Conservation (phyloP, 2,113 vertebrate genomes). For the Xyrauchen texanus region DNA sequence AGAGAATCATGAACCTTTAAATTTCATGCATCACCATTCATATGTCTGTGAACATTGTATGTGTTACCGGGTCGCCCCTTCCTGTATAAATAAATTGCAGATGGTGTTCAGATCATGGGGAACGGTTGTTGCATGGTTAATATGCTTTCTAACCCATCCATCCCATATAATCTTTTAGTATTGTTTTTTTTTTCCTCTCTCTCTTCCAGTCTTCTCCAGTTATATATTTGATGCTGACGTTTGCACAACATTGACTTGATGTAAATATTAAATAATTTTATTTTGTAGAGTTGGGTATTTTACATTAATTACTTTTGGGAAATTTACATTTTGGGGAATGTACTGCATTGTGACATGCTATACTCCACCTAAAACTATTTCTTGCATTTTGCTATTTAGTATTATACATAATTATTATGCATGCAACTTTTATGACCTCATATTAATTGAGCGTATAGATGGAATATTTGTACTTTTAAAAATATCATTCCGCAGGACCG, state of each 20-base stretch:
- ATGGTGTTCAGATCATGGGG: slow-evolving; percentile 41
- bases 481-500: too few relatives aligned
- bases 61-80: slow-evolving; percentile 25
- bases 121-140: slow-evolving; percentile 19
- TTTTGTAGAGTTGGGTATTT: too few relatives aligned
- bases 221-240: not conserved
- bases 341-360: too few relatives aligned
- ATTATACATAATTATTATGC: too few relatives aligned
- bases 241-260: not conserved
- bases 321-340: too few relatives aligned
- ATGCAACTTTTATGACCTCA: too few relatives aligned
- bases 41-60: slow-evolving; percentile 47
- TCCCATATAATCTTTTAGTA: not conserved
- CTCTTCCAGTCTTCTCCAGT: not conserved
- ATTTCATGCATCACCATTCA: slow-evolving; percentile 55
- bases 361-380: too few relatives aligned
- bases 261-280: not conserved
- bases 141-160: slow-evolving; percentile 5
- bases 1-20: slow-evolving; percentile 37
- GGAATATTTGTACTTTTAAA: too few relatives aligned
- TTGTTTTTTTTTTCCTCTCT: not conserved
- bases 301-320: too few relatives aligned
- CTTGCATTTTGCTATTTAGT: too few relatives aligned
- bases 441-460: too few relatives aligned
- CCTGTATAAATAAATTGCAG: slow-evolving; percentile 53